Evolutionary conservation across 1,140 invertebrate genomes (phyloP), one percentile per base, ranked within the genome.

Genomic region (Wiebesia pumilae): DNA sequence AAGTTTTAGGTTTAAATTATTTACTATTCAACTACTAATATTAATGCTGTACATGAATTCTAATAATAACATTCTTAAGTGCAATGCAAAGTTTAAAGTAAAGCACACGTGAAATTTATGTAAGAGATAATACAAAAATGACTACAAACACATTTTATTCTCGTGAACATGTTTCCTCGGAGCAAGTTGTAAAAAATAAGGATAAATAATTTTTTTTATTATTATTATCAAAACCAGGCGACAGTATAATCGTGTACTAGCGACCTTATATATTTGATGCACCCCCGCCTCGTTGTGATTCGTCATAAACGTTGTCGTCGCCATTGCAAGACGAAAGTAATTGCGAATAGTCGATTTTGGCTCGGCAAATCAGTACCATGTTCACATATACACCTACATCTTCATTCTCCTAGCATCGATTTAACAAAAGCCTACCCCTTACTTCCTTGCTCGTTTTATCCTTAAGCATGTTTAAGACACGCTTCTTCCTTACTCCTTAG

Each of bases 361-460:
- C 16, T n/a, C 19, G 47, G n/a, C 30, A 35, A 75, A 38, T 16
- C 47, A 12, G 47, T n/a, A 1, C 3, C 24, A 27, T n/a, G 38
- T n/a, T 43, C 38, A 7, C 14, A n/a, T n/a, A 40, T n/a, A 7
- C 71, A 58, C 43, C 47, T 7, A 35, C n/a, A 21, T n/a, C 2
- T 12, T 2, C n/a, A 3, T 7, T 7, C 16, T 79, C 3, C 24
- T 33, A 6, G 47, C 47, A 79, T 79, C 77, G 77, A 79, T 79
- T 79, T 54, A 79, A 79, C 77, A 79, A 79, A 58, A 51, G 43
- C 14, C 47, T 1, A 14, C 27, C 77, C 43, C 71, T 75, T 16
- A 43, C 38, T 75, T 9, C 24, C 38, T 43, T n/a, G 1, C 21
- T 21, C 35, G 2, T 24, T 21, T 19, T 4, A 35, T 38, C 35